These are phyloP conservation scores for Gymnoscelis rufifasciata DNA, from an alignment of 2,888 invertebrate genomes.

Conservation along the genomic window DNA sequence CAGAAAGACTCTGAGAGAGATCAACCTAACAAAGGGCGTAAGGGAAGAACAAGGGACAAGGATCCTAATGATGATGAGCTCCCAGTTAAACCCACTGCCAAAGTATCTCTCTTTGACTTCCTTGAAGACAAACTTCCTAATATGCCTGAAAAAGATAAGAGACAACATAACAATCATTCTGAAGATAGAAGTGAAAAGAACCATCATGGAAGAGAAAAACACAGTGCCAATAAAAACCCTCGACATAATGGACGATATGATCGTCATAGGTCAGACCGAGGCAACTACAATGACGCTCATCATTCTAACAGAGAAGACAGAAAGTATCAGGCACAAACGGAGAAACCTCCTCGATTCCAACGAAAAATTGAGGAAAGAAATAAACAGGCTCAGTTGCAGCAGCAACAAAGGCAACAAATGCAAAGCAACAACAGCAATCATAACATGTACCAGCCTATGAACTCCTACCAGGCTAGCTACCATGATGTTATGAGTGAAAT, in stretches of 20 bases:
- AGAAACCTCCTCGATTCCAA: slow-evolving; percentile 82
- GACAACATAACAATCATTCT: slow-evolving; percentile 45
- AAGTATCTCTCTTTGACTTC: slow-evolving; percentile 89
- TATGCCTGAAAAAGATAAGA: slow-evolving; percentile 61
- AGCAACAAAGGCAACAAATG: slow-evolving; percentile 40
- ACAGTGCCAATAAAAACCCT: slow-evolving; percentile 47
- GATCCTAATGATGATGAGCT: slow-evolving; percentile 76
- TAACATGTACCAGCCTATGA: slow-evolving; percentile 43
- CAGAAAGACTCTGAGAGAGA: slow-evolving; percentile 58
- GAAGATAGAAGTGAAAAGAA: slow-evolving; percentile 58
- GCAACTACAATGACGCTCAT: slow-evolving; percentile 60
- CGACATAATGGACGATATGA: slow-evolving; percentile 57
- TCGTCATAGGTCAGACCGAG: slow-evolving; percentile 53
- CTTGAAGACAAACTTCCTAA: slow-evolving; percentile 87
- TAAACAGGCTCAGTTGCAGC: slow-evolving; percentile 59
- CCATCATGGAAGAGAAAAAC: slow-evolving; percentile 55
- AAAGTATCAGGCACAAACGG: slow-evolving; percentile 66
- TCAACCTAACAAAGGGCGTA: slow-evolving; percentile 63
- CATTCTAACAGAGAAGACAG: slow-evolving; percentile 55
- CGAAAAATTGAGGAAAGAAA: slow-evolving; percentile 73
- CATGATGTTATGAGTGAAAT: slow-evolving; percentile 55
- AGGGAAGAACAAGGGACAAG: slow-evolving; percentile 59
- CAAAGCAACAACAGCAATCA: slow-evolving; percentile 29
- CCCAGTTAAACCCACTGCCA: slow-evolving; percentile 86
- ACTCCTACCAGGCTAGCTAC: slow-evolving; percentile 41